Evolutionary conservation across 2,797 vertebrate genomes (phyloP).

Genomic region (Lagodon rhomboides): DNA sequence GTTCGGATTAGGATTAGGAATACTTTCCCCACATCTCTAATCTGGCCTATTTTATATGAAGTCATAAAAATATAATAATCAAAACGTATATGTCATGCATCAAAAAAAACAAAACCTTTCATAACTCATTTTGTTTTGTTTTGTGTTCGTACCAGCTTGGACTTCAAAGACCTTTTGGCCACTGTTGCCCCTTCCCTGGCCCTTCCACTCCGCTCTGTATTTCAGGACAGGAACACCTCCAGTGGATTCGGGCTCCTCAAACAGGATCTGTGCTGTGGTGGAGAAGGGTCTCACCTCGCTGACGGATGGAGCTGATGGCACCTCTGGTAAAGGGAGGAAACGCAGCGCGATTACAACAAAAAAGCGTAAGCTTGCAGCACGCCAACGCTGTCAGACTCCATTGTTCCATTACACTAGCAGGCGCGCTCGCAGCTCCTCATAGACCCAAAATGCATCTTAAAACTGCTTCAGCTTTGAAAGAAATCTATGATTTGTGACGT

Average conservation of each 20-base stretch:
- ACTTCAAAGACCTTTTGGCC: conserved; percentile 85
- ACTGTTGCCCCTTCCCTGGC: conserved; percentile 86
- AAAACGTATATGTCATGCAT: background rate
- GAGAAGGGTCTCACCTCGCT: conserved; percentile 93
- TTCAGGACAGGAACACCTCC: conserved; percentile 95
- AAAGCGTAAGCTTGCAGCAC: conserved; percentile 38
- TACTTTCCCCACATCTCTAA: background rate
- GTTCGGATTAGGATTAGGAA: background rate
- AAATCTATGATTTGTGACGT: conserved; percentile 33
- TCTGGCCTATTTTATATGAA: background rate
- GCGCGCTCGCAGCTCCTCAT: conserved; percentile 28
- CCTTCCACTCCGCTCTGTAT: conserved; percentile 93
- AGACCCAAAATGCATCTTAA: conserved; percentile 19
- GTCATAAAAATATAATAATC: background rate
- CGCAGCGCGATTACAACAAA: conserved; percentile 39
- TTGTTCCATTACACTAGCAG: conserved; percentile 28
- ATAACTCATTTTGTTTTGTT: background rate
- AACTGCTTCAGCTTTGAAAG: conserved; percentile 12
- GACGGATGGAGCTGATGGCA: conserved; percentile 93
- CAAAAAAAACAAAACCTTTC: background rate
- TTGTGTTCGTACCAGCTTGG: conserved; percentile 87
- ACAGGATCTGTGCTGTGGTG: conserved; percentile 92
- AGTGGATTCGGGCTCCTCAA: conserved; percentile 93
- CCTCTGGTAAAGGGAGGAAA: conserved; percentile 85
- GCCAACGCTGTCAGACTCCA: conserved; percentile 19